phyloP scores from a whole-genome alignment of 2,888 invertebrate species.

The Tenodera sinensis region DNA sequence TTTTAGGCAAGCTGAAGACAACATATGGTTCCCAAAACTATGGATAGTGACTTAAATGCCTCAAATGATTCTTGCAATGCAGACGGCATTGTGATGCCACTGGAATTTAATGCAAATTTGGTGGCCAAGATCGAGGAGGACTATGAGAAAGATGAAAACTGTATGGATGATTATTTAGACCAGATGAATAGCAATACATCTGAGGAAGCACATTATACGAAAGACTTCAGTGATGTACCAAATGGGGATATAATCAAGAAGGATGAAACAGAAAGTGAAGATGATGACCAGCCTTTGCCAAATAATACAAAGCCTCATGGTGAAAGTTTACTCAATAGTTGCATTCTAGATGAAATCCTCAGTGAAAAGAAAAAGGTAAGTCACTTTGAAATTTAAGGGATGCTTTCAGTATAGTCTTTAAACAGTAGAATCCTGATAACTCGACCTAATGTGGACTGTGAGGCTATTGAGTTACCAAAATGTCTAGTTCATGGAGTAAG shows the following conservation, averaged over 20 bases:
- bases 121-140: not conserved
- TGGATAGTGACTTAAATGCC: not conserved
- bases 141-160: not conserved
- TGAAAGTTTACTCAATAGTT: not conserved
- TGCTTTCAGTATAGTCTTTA: no score
- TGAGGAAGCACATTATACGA: not conserved
- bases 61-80: not conserved
- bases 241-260: not conserved
- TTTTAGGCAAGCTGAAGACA: not conserved
- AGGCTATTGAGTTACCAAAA: no score
- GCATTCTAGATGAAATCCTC: not conserved
- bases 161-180: not conserved
- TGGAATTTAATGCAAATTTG: not conserved
- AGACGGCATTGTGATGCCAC: not conserved
- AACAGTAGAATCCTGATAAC: no score
- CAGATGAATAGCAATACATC: not conserved
- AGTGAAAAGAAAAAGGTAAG: conserved; percentile 10
- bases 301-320: not conserved
- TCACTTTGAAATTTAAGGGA: not conserved
- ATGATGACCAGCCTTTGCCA: not conserved
- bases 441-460: no score
- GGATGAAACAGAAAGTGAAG: not conserved
- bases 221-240: not conserved
- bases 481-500: no score
- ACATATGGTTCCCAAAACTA: not conserved